Evolutionary conservation across 1,140 invertebrate species (phyloP), one percentile per base, ranked within the genome.

Genomic region (Centruroides sculpturatus): DNA sequence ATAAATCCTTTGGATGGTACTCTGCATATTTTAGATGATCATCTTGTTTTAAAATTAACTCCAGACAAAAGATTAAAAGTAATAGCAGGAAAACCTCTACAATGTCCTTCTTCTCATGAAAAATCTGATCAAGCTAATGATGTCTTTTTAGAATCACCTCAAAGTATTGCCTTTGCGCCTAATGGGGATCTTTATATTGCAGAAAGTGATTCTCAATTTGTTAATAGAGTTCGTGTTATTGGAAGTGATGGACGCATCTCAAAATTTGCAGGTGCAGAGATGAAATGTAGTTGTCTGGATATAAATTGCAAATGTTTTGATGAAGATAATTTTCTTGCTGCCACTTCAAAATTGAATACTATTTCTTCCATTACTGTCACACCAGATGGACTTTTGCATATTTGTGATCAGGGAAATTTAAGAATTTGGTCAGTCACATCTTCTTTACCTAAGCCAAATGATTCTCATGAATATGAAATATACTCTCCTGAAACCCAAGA

Each of bases 1-100:
- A 76, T 98, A 10, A 96, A 91, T 71, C 92, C 93, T 3, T 72
- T 98, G 5, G 94, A 98, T 73, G 90, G 91, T 48, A 86, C 88
- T 0, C 75, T 98, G 1, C 90, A 97, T 71, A 94, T 98, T 67
- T 87, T 98, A 55, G 95, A 98, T 70, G 92, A 97, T 70, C 82
- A 91, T 62, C 81, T 97, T 4, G 87, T 98, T 0, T 76, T 96
- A 49, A 91, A 93, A 73, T 75, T 98, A 51, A 95, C 92, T 3
- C 84, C 85, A 47, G 91, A 93, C 69, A 82, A 89, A 78, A 92
- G 92, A 74, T 66, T 81, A 11, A 72, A 77, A 41, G 72, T 94
- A 0, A 85, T 95, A 4, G 91, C 92, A 59, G 93, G 93, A 47
- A 86, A 85, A 49, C 91, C 92, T 4, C 76, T 92, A 9, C 91